Conservation (phyloP, 92 coral and sea anemone species). For the Siderastrea radians region DNA sequence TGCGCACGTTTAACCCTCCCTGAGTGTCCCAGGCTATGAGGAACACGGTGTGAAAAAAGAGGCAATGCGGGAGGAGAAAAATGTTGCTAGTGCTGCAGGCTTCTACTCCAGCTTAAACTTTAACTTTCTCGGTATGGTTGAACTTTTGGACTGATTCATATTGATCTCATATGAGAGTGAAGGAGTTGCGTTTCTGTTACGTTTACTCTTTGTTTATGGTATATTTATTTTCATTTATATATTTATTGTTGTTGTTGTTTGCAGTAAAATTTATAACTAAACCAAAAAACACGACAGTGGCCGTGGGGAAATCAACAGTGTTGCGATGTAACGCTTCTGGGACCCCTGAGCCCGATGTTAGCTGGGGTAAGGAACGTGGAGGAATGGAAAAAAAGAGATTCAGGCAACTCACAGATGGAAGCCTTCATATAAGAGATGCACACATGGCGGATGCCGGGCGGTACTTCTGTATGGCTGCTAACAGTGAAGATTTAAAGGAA, state of each 20-base stretch:
- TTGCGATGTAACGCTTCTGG: constrained; percentile 74
- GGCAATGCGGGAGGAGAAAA: too few relatives aligned
- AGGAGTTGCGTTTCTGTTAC: neutral
- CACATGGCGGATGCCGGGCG: constrained; percentile 31
- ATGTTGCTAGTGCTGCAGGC: too few relatives aligned
- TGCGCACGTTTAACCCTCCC: too few relatives aligned
- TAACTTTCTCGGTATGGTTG: too few relatives aligned
- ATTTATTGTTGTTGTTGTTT: neutral
- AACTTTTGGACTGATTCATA: neutral
- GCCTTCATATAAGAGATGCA: constrained; percentile 7
- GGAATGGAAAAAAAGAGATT: constrained; percentile 22
- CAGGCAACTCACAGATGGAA: constrained; percentile 17
- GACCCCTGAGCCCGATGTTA: constrained; percentile 59
- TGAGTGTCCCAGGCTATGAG: too few relatives aligned
- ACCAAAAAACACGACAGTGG: constrained; percentile 35
- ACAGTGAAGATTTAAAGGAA: neutral
- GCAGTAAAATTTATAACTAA: constrained; percentile 35
- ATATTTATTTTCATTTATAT: neutral
- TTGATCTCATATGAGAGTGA: neutral
- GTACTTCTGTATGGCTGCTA: constrained; percentile 20
- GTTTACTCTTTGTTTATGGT: neutral
- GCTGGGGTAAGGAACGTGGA: constrained; percentile 66
- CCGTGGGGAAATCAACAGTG: constrained; percentile 31
- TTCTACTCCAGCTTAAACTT: too few relatives aligned
- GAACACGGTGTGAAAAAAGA: too few relatives aligned